A percentile compares a stretch with the other conserved stretches of the same genome.
Conservation (phyloP, 2,797 vertebrate species). For the Sebastes matsubarae region DNA sequence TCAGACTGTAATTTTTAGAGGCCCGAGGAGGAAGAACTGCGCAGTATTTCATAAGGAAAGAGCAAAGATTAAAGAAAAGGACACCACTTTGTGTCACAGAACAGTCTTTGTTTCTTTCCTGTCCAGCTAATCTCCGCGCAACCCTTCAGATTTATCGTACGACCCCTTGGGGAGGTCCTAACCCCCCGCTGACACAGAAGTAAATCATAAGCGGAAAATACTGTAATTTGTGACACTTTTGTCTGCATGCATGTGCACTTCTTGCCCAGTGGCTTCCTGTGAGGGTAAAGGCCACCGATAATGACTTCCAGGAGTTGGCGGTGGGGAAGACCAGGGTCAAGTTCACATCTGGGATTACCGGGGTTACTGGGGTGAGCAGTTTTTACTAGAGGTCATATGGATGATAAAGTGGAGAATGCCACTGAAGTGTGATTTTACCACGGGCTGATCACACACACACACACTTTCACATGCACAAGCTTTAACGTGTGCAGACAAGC, state of each 20-base stretch:
- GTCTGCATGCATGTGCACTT: conserved; percentile 38
- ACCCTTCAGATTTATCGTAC: conserved; percentile 1
- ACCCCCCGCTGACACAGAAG: neutral
- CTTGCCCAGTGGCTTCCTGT: conserved; percentile 52
- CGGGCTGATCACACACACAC: conserved; percentile 15
- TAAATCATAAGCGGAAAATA: conserved; percentile 46
- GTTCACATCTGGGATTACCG: conserved; percentile 76
- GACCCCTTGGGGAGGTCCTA: conserved; percentile 1
- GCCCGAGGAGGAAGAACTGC: neutral
- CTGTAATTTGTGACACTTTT: conserved; percentile 27
- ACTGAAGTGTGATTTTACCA: conserved; percentile 60
- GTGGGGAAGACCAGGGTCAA: conserved; percentile 65
- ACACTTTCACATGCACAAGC: conserved; percentile 16
- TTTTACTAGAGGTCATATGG: conserved; percentile 64
- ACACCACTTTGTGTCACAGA: neutral
- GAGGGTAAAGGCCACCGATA: conserved; percentile 61
- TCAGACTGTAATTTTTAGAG: neutral
- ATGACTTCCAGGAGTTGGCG: conserved; percentile 72
- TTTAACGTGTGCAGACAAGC: conserved; percentile 23
- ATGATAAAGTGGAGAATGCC: conserved; percentile 68
- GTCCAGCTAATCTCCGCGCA: conserved; percentile 18
- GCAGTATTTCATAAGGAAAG: conserved; percentile 8
- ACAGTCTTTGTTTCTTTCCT: conserved; percentile 13
- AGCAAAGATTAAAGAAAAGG: conserved; percentile 10
- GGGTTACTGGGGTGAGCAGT: conserved; percentile 36